These are phyloP conservation scores for Gonatopus flavifemur DNA, from an alignment of 1,140 invertebrate genomes.

Conservation along the genomic window DNA sequence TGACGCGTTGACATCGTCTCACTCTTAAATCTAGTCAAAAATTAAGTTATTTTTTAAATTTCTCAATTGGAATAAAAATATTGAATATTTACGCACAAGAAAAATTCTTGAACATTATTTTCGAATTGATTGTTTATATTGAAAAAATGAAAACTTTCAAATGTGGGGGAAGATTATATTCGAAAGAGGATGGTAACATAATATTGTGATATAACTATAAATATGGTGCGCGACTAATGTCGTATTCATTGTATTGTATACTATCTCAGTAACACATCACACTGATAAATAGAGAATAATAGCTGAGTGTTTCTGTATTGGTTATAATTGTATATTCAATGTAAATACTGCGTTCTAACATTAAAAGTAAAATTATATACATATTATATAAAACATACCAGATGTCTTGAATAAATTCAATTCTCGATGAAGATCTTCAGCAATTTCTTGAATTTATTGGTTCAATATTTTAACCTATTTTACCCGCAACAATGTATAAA, in stretches of 20 bases:
- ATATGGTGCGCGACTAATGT: conserved; percentile 33
- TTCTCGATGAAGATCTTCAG: too few species aligned
- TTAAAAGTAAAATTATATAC: conserved; percentile 39
- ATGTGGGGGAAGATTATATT: conserved; percentile 1
- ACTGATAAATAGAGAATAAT: conserved; percentile 24
- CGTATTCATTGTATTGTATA: too few species aligned
- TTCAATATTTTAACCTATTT: too few species aligned
- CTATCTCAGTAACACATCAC: conserved; percentile 18
- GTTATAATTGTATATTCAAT: conserved; percentile 49
- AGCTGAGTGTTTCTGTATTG: conserved; percentile 50
- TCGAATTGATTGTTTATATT: conserved; percentile 8
- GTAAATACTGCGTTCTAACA: conserved; percentile 47
- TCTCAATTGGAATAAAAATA: too few species aligned
- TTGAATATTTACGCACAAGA: too few species aligned
- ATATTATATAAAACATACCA: conserved; percentile 35
- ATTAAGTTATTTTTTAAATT: too few species aligned
- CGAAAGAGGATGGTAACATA: conserved; percentile 26
- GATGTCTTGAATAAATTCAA: conserved; percentile 37
- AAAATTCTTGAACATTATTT: too few species aligned
- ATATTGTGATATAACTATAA: conserved; percentile 39
- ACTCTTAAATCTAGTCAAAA: too few species aligned
- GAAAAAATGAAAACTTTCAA: not conserved
- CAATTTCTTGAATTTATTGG: too few species aligned
- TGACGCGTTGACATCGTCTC: too few species aligned
- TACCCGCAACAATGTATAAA: too few species aligned